Evolutionary conservation across 2,888 invertebrate species (phyloP), one percentile per base, ranked within the genome.

Genomic region (Dynastes hyllus): DNA sequence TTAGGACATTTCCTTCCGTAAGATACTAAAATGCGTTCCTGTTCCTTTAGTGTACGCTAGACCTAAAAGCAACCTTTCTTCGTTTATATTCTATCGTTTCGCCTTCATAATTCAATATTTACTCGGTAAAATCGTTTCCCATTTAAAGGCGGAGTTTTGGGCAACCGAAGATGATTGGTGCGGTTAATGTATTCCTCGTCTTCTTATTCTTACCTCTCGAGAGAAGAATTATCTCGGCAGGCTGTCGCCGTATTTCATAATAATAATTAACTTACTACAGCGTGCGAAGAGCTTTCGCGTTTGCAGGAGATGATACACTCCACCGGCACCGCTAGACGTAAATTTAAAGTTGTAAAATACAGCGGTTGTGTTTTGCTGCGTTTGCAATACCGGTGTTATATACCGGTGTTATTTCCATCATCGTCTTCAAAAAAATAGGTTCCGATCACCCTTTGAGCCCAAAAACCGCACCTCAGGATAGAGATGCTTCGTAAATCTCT

Each of bases 231-330:
- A 67, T 65, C 63, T 63, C 65, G 77, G 79, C 65, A 71, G 53
- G 82, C 83, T 81, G 82, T 81, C 83, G 81, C 81, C 83, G 80
- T 84, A 83, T 84, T 83, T 84, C 83, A 84, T 82, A 82, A 82
- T 81, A 80, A 83, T 84, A 83, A 84, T 84, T 84, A 84, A 84
- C 83, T 82, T 83, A 83, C 81, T 83, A 83, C 81, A 82, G 81
- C 82, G 81, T 81, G n/a, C 63, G 75, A 5, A 58, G 16, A 22
- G 55, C 55, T 58, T 22, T 58, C 61, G 61, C 40, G 8, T 45
- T 45, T 45, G 45, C 8, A 8, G 32, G 58, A 40, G 58, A 73
- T 27, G 73, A 58, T 73, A 73, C 40, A 73, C 40, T 73, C 45
- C 58, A 45, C 58, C 37, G 58, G 27, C 58, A 45, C 58, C 37